phyloP scores from a whole-genome alignment of 2,113 vertebrate genomes.

The Nerophis lumbriciformis region DNA sequence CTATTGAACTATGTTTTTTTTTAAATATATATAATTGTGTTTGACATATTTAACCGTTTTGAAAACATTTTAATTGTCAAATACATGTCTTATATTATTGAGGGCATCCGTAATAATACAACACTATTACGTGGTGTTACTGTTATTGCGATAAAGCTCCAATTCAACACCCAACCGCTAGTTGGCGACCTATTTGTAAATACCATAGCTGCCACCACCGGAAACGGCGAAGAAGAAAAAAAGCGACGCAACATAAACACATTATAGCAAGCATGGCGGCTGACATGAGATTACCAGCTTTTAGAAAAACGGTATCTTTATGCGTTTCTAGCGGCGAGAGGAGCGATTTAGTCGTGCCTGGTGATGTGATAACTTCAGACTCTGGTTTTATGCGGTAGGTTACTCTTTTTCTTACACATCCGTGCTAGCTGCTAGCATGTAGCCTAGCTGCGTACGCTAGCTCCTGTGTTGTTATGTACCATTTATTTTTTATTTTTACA shows the following conservation, averaged over 20 bases:
- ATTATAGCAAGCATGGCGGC: constrained; percentile 76
- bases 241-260: background rate
- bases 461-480: background rate
- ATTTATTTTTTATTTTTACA: too few relatives aligned
- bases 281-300: constrained; percentile 77
- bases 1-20: too few relatives aligned
- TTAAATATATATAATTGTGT: too few relatives aligned
- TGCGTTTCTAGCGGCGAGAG: constrained; percentile 25
- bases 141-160: background rate
- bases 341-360: constrained; percentile 86
- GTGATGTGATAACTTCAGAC: constrained; percentile 92
- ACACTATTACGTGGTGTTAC: too few relatives aligned
- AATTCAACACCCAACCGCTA: background rate
- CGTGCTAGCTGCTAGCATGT: background rate
- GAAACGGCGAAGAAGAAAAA: constrained; percentile 5
- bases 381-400: constrained; percentile 91
- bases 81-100: too few relatives aligned
- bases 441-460: background rate
- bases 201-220: background rate
- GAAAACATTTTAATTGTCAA: too few relatives aligned
- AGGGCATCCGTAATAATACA: too few relatives aligned
- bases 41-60: too few relatives aligned
- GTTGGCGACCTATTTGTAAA: background rate
- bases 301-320: constrained; percentile 54
- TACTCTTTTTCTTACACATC: background rate